Conservation (phyloP, 2,797 vertebrate species). For the Orientallactaga sibirica region DNA sequence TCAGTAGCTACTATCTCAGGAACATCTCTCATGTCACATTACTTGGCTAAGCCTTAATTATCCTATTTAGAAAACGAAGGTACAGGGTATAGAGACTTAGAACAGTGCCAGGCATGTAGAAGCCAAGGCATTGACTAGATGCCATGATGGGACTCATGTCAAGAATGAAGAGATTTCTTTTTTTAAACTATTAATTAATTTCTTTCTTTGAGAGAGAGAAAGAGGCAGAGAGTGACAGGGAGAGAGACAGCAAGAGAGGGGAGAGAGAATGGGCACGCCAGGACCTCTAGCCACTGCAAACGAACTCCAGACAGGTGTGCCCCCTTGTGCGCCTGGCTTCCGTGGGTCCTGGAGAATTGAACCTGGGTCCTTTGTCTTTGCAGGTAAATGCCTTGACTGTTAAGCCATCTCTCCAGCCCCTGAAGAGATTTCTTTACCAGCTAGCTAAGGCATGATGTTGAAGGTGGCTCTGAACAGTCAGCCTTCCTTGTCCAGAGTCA, state of each 20-base stretch:
- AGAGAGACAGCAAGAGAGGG: too few species aligned
- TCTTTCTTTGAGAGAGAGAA: too few species aligned
- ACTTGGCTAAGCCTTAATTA: not conserved
- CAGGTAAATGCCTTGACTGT: too few species aligned
- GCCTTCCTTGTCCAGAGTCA: not conserved
- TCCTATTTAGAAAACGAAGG: slow-evolving; percentile 2
- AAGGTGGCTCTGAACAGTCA: not conserved
- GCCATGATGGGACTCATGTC: not conserved
- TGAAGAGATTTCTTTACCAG: not conserved
- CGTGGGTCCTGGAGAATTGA: too few species aligned
- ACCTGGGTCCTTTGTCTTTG: too few species aligned
- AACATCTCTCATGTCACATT: not conserved
- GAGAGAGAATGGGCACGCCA: too few species aligned
- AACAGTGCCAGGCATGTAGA: not conserved
- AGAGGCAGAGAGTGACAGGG: too few species aligned
- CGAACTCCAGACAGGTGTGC: too few species aligned
- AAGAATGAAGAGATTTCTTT: not conserved
- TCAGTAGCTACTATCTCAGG: not conserved
- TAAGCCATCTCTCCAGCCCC: too few species aligned
- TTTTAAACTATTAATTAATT: too few species aligned
- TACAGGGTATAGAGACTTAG: not conserved
- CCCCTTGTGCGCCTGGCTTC: too few species aligned
- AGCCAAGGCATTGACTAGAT: not conserved
- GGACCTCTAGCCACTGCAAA: too few species aligned
- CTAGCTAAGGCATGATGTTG: not conserved